Conservation (phyloP, 2,797 vertebrate species). For the Darevskia mixta region DNA sequence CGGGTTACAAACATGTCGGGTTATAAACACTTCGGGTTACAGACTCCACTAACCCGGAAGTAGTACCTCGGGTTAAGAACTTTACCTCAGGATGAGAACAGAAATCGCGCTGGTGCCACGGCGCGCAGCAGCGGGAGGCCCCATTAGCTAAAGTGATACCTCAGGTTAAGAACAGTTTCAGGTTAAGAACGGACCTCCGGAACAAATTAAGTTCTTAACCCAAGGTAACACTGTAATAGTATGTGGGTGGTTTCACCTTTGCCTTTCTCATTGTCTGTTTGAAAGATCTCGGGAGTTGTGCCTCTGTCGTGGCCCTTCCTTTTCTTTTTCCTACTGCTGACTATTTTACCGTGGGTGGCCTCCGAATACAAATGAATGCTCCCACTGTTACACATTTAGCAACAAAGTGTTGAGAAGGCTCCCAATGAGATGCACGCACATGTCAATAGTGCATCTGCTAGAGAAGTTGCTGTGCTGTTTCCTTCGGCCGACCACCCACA, state of each 20-base stretch:
- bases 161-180: too few species aligned
- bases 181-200: too few species aligned
- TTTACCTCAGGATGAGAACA: too few species aligned
- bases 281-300: not conserved
- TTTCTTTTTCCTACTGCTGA: not conserved
- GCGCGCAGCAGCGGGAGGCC: too few species aligned
- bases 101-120: too few species aligned
- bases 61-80: too few species aligned
- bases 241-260: constrained; percentile 51
- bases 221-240: not conserved
- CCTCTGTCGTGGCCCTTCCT: not conserved
- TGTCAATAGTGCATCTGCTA: fast-evolving
- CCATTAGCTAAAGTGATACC: too few species aligned
- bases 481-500: not conserved
- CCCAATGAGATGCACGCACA: constrained; percentile 7
- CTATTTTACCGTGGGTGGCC: constrained; percentile 28
- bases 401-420: not conserved
- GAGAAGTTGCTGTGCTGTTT: fast-evolving
- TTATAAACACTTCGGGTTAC: too few species aligned
- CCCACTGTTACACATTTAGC: not conserved
- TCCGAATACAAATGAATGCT: not conserved
- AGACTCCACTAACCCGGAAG: too few species aligned
- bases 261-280: not conserved
- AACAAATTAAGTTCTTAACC: too few species aligned
- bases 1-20: too few species aligned